These are phyloP conservation scores for Microplitis manilae DNA, from an alignment of 2,888 invertebrate genomes.

Conservation along the genomic window DNA sequence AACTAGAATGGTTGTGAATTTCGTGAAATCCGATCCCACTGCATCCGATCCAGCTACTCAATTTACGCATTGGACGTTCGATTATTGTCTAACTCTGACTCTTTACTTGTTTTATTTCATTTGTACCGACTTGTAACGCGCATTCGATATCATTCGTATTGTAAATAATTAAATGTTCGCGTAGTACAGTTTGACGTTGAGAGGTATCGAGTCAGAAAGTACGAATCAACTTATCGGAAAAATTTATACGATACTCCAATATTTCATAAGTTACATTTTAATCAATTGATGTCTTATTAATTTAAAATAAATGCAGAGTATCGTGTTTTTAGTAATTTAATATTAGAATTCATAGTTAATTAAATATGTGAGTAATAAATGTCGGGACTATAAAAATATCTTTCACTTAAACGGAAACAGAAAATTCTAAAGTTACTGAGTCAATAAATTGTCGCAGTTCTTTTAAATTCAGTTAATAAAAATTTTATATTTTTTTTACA, in stretches of 20 bases:
- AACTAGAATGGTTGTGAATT: constrained; percentile 24
- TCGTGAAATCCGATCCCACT: constrained; percentile 27
- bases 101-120: background rate
- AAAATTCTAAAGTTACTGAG: background rate
- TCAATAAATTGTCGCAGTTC: background rate
- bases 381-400: background rate
- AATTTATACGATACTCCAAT: too few relatives aligned
- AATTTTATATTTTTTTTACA: background rate
- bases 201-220: too few relatives aligned
- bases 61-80: constrained; percentile 19
- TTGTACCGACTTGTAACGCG: background rate
- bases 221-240: too few relatives aligned
- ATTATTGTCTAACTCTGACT: background rate
- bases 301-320: too few relatives aligned
- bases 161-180: too few relatives aligned
- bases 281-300: too few relatives aligned
- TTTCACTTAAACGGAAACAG: too few relatives aligned
- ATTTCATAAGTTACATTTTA: too few relatives aligned
- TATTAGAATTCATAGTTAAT: too few relatives aligned
- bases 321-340: too few relatives aligned
- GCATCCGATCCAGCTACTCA: constrained; percentile 31
- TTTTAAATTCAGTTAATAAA: background rate
- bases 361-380: background rate
- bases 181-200: too few relatives aligned
- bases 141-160: background rate